A percentile compares a stretch with the other conserved stretches of the same genome.
Evolutionary conservation across 2,797 vertebrate genomes (phyloP).

Genomic region (Acanthiza pusilla): DNA sequence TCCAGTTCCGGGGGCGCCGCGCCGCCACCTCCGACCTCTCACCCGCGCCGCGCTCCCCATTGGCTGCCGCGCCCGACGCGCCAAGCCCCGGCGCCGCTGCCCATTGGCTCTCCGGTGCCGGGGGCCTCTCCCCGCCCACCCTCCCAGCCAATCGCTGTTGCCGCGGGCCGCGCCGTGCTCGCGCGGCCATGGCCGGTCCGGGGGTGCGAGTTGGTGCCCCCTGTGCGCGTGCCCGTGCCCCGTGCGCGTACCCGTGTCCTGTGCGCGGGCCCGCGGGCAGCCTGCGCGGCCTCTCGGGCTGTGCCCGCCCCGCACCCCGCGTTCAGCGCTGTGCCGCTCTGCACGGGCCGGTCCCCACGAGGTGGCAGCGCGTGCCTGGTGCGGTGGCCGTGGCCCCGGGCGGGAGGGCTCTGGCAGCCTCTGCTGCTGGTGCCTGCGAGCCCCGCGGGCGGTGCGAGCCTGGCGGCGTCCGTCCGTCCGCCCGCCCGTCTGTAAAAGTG

Average conservation of each 20-base stretch:
- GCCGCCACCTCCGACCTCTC: background rate
- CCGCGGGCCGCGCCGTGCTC: no score
- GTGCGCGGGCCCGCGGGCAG: no score
- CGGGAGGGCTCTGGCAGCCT: rapidly evolving
- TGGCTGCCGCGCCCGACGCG: background rate
- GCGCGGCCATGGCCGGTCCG: no score
- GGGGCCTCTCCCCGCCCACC: rapidly evolving
- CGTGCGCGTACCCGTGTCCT: background rate
- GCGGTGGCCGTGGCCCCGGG: rapidly evolving
- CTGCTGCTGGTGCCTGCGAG: rapidly evolving
- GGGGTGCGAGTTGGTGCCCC: rapidly evolving
- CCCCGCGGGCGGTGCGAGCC: rapidly evolving
- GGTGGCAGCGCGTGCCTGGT: background rate
- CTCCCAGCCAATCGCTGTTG: background rate
- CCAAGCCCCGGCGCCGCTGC: background rate
- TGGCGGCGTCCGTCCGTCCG: rapidly evolving
- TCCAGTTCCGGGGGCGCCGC: background rate
- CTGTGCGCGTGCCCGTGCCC: background rate
- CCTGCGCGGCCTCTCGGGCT: no score
- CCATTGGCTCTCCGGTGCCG: background rate
- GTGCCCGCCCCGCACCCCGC: no score
- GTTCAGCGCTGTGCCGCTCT: no score
- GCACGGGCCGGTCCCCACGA: rapidly evolving
- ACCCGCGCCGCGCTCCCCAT: background rate
- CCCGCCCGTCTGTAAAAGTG: rapidly evolving